These are phyloP conservation scores for Pantherophis vulpinus DNA, from an alignment of 2,797 vertebrate species.

Conservation along the genomic window DNA sequence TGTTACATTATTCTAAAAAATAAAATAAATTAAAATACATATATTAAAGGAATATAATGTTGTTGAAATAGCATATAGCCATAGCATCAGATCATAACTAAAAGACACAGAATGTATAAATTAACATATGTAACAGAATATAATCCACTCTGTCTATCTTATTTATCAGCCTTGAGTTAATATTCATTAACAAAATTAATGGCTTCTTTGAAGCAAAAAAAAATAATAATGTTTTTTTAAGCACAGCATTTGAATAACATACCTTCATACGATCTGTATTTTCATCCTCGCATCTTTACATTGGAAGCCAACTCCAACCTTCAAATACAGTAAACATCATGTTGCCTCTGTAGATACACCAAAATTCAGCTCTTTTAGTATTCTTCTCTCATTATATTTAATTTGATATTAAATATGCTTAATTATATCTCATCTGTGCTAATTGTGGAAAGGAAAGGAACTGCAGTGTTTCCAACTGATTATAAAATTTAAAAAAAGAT, in stretches of 20 bases:
- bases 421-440: background rate
- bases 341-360: background rate
- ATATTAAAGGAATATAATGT: background rate
- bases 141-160: background rate
- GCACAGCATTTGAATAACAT: background rate
- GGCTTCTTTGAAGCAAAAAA: background rate
- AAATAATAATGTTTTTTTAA: background rate
- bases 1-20: background rate
- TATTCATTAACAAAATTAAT: background rate
- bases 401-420: background rate
- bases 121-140: background rate
- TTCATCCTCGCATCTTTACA: background rate
- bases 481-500: background rate
- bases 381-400: background rate
- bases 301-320: background rate
- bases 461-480: background rate
- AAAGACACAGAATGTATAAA: background rate
- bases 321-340: background rate
- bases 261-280: background rate
- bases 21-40: background rate
- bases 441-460: background rate
- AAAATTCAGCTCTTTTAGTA: background rate
- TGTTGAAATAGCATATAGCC: background rate
- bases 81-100: background rate
- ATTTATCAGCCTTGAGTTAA: background rate